Evolutionary conservation across 2,113 vertebrate species (phyloP).

Genomic region (Eurypyga helias): DNA sequence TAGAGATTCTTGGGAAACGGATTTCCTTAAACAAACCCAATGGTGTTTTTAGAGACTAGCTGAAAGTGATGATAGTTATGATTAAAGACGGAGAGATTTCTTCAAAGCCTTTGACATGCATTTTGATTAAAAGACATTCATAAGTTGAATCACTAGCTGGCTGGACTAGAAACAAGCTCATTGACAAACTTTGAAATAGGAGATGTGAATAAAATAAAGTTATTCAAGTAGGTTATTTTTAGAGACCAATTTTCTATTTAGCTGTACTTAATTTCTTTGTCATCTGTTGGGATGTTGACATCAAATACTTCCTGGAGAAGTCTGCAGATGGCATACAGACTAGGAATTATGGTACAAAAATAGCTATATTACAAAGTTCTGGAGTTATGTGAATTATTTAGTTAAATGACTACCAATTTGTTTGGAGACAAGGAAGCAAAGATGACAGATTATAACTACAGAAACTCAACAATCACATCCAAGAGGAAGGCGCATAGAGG

Average conservation of each 20-base stretch:
- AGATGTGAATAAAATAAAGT: not conserved
- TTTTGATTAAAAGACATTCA: not conserved
- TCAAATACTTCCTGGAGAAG: not conserved
- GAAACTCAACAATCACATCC: not conserved
- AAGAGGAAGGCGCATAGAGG: not conserved
- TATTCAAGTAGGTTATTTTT: not conserved
- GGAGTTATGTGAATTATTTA: not conserved
- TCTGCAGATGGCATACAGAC: not conserved
- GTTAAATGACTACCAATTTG: not conserved
- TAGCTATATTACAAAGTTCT: not conserved
- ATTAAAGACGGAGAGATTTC: not conserved
- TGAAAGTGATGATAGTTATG: not conserved
- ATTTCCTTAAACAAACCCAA: not conserved
- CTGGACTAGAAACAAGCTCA: not conserved
- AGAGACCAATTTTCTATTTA: not conserved
- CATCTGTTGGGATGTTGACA: not conserved
- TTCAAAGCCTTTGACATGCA: not conserved
- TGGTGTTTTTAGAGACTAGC: not conserved
- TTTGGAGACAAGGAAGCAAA: not conserved
- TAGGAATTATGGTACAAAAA: not conserved
- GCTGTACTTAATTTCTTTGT: not conserved
- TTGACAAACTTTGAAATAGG: not conserved
- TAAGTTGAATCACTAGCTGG: not conserved
- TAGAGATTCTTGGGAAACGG: not conserved
- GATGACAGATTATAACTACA: not conserved